Percentiles rank a stretch among this genome's conserved stretches.
Evolutionary conservation across 2,113 vertebrate species (phyloP).

Genomic region (Dunckerocampus dactyliophorus): DNA sequence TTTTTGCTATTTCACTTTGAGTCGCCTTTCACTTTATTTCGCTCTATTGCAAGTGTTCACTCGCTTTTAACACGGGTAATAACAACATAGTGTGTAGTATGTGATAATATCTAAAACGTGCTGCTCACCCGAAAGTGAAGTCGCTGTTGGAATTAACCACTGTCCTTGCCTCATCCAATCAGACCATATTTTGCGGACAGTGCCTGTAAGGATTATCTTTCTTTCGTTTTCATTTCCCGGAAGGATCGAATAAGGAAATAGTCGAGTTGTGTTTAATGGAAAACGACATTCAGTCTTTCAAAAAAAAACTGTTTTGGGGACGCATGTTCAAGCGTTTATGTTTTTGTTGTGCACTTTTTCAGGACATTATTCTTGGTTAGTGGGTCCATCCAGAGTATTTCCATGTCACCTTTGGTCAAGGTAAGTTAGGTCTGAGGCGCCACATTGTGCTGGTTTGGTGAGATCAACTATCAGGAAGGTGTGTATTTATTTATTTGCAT

Average conservation of each 20-base stretch:
- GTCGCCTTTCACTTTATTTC: too few species aligned
- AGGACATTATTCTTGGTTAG: background rate
- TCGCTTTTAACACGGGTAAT: too few species aligned
- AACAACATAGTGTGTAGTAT: too few species aligned
- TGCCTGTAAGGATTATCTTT: constrained; percentile 42
- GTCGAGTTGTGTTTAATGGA: constrained; percentile 4
- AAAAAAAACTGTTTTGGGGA: too few species aligned
- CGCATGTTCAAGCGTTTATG: background rate
- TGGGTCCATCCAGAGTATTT: constrained; percentile 43
- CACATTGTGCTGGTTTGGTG: background rate
- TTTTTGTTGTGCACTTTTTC: background rate
- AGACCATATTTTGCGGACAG: constrained; percentile 21
- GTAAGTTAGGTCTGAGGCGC: constrained; percentile 55
- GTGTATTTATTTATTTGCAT: background rate
- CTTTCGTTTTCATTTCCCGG: constrained; percentile 89
- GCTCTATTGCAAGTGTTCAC: too few species aligned
- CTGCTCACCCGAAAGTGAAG: background rate
- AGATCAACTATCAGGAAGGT: background rate
- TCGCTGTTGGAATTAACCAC: constrained; percentile 20
- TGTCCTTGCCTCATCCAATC: constrained; percentile 35
- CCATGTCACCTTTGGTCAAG: constrained; percentile 67
- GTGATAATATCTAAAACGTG: background rate
- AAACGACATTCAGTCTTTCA: background rate
- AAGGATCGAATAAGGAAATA: constrained; percentile 63
- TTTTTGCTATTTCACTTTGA: too few species aligned